A percentile compares a stretch with the other conserved stretches of the same genome.
phyloP scores from a whole-genome alignment of 2,888 invertebrate genomes.

The Biston stratarius region DNA sequence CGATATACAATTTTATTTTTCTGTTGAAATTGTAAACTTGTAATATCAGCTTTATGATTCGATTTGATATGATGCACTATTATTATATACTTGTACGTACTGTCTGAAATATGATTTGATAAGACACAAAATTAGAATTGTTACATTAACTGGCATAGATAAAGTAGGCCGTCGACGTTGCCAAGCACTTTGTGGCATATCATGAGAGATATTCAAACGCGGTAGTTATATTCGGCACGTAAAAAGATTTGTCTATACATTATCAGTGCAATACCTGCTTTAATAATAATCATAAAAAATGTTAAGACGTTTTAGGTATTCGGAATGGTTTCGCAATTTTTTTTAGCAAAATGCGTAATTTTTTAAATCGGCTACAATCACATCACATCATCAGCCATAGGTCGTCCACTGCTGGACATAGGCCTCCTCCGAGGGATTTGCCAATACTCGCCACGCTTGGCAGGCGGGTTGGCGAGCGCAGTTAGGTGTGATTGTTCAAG shows the following conservation, averaged over 20 bases:
- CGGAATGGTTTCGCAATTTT: too few species aligned
- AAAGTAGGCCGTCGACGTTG: conserved; percentile 4
- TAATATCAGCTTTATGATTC: neutral
- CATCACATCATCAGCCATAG: too few species aligned
- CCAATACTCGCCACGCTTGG: too few species aligned
- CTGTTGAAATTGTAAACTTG: conserved; percentile 10
- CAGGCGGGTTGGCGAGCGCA: too few species aligned
- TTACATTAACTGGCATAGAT: neutral
- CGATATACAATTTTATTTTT: conserved; percentile 4
- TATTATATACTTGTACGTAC: neutral
- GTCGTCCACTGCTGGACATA: too few species aligned
- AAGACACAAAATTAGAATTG: conserved; percentile 7
- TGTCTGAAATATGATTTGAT: neutral
- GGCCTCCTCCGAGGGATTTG: too few species aligned
- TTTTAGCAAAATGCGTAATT: too few species aligned
- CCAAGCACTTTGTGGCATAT: neutral
- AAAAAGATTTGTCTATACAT: neutral
- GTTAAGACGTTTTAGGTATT: too few species aligned
- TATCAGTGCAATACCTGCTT: neutral
- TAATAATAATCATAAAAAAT: too few species aligned
- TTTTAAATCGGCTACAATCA: too few species aligned
- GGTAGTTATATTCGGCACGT: neutral
- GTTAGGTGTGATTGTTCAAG: too few species aligned
- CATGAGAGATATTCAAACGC: neutral
- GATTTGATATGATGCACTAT: conserved; percentile 6